Percentiles rank a stretch among this genome's conserved stretches.
Evolutionary conservation across 2,113 vertebrate species (phyloP).

Genomic region (Solea solea): DNA sequence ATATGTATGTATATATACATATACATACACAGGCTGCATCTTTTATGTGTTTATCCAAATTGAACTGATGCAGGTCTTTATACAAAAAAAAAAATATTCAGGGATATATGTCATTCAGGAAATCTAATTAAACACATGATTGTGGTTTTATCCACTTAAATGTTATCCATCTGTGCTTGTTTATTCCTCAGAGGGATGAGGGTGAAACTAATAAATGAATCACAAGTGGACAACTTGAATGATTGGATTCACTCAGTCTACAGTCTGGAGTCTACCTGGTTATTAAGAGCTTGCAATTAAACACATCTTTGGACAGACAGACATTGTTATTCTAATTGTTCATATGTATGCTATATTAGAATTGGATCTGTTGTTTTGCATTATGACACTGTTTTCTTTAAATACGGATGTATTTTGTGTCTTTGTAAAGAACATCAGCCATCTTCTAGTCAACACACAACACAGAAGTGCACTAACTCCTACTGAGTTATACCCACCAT

Average conservation of each 20-base stretch:
- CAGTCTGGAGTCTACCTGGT: too few species aligned
- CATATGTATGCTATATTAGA: too few species aligned
- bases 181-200: neutral
- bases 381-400: too few species aligned
- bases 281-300: too few species aligned
- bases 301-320: too few species aligned
- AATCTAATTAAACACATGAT: neutral
- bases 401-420: too few species aligned
- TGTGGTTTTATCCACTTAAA: neutral
- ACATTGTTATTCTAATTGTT: too few species aligned
- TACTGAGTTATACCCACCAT: constrained; percentile 85
- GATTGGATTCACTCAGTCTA: too few species aligned
- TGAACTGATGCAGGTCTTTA: neutral
- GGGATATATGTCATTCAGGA: neutral
- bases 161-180: neutral
- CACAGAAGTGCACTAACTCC: constrained; percentile 17
- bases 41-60: neutral
- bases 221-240: neutral
- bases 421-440: too few species aligned
- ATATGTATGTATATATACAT: too few species aligned
- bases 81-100: neutral
- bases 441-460: neutral
- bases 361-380: too few species aligned
- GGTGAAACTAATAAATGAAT: neutral
- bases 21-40: neutral